Evolutionary conservation across 2,888 invertebrate genomes (phyloP).

Genomic region (Nezara viridula): DNA sequence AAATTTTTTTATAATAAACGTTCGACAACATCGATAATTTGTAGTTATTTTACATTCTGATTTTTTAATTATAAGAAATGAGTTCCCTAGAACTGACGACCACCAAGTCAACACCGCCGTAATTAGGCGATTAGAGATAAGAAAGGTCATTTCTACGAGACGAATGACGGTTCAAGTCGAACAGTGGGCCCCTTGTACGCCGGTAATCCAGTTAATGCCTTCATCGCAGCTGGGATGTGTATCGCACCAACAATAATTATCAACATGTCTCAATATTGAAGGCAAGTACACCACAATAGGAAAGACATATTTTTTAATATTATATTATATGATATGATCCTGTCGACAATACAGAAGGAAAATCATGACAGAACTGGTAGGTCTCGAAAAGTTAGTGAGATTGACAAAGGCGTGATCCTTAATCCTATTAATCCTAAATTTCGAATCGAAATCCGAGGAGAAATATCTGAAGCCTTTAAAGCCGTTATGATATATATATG

Average conservation of each 20-base stretch:
- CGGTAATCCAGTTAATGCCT: conserved; percentile 10
- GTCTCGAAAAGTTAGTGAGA: too few relatives aligned
- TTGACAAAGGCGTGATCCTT: too few relatives aligned
- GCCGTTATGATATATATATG: too few relatives aligned
- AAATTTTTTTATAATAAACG: too few relatives aligned
- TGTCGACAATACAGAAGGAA: too few relatives aligned
- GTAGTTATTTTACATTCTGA: too few relatives aligned
- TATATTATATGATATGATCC: too few relatives aligned
- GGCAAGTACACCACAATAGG: neutral
- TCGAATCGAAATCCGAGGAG: too few relatives aligned
- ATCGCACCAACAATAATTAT: conserved; percentile 5
- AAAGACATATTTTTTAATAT: neutral
- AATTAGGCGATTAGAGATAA: neutral
- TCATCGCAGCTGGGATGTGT: neutral
- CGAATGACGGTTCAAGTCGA: neutral
- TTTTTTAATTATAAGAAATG: neutral
- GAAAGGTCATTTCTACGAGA: conserved; percentile 23
- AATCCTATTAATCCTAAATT: too few relatives aligned
- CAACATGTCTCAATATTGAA: neutral
- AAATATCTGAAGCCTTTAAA: too few relatives aligned
- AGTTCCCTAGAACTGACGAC: neutral
- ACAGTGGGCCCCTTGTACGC: neutral
- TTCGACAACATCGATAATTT: too few relatives aligned
- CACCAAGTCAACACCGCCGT: conserved; percentile 2
- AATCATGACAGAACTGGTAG: too few relatives aligned